These are phyloP conservation scores for Hippocampus abdominalis DNA, from an alignment of 2,113 vertebrate species.

Conservation along the genomic window DNA sequence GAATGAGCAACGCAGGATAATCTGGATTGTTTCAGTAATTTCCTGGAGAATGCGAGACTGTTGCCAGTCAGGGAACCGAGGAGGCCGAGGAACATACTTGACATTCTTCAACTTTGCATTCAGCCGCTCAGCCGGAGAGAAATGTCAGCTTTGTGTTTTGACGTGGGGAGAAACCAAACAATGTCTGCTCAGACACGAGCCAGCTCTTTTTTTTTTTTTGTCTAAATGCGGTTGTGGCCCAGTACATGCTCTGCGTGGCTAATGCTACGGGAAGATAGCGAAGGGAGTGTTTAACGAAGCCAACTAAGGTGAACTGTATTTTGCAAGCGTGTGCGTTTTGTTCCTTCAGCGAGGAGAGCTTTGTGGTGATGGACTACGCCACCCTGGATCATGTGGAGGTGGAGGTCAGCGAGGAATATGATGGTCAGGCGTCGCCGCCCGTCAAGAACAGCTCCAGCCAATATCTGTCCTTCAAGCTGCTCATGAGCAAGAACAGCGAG, in stretches of 20 bases:
- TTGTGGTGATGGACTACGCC: constrained; percentile 84
- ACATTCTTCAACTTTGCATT: constrained; percentile 56
- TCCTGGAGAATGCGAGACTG: constrained; percentile 27
- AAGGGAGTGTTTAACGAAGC: not conserved
- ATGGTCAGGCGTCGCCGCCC: constrained; percentile 41
- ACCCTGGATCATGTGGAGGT: constrained; percentile 79
- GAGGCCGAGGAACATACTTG: constrained; percentile 42
- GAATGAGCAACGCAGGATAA: not conserved
- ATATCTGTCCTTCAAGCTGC: constrained; percentile 73
- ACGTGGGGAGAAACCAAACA: constrained; percentile 58
- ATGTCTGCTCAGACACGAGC: constrained; percentile 46
- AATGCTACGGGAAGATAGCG: not conserved
- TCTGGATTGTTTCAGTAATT: not conserved
- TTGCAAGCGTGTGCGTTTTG: not conserved
- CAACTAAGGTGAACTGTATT: not conserved
- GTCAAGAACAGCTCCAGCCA: constrained; percentile 47
- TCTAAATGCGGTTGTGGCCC: not conserved
- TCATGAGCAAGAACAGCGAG: constrained; percentile 84
- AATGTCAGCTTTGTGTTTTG: constrained; percentile 47
- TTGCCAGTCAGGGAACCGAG: constrained; percentile 13
- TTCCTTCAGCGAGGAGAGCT: constrained; percentile 80
- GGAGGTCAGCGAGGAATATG: constrained; percentile 64
- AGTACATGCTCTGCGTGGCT: not conserved
- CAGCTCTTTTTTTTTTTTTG: constrained; percentile 17
- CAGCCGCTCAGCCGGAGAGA: constrained; percentile 39